phyloP scores from a whole-genome alignment of 2,113 vertebrate genomes.

The Cervus canadensis region DNA sequence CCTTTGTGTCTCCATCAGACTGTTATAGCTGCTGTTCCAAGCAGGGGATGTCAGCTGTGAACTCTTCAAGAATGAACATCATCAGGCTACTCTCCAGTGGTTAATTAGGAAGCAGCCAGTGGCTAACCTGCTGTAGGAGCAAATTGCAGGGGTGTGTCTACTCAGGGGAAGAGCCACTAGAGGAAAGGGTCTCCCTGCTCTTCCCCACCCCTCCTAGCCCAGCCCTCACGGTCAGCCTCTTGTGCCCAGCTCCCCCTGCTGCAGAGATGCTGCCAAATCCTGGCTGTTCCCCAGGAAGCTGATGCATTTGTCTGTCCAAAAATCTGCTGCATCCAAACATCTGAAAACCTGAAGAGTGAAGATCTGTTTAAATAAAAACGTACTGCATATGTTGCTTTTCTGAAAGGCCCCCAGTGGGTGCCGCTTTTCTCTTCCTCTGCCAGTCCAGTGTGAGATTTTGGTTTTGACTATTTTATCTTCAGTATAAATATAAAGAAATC shows the following conservation, averaged over 20 bases:
- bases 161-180: neutral
- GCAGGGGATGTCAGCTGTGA: slow-evolving; percentile 46
- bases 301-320: neutral
- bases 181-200: neutral
- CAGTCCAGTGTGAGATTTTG: neutral
- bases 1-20: neutral
- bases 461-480: slow-evolving; percentile 34
- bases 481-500: neutral
- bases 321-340: neutral
- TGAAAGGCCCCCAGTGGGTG: neutral
- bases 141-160: slow-evolving; percentile 24
- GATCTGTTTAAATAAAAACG: neutral
- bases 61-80: slow-evolving; percentile 42
- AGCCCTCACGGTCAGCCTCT: neutral
- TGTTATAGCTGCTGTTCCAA: slow-evolving; percentile 52
- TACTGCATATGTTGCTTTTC: neutral
- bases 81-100: slow-evolving; percentile 22
- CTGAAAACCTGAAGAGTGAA: neutral
- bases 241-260: neutral
- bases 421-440: slow-evolving; percentile 1
- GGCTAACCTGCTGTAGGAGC: slow-evolving; percentile 23
- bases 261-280: neutral
- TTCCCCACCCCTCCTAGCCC: neutral
- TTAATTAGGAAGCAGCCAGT: slow-evolving; percentile 62
- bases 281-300: neutral